Evolutionary conservation across 1,140 invertebrate species (phyloP), one percentile per base, ranked within the genome.

Genomic region (Rhyzopertha dominica): DNA sequence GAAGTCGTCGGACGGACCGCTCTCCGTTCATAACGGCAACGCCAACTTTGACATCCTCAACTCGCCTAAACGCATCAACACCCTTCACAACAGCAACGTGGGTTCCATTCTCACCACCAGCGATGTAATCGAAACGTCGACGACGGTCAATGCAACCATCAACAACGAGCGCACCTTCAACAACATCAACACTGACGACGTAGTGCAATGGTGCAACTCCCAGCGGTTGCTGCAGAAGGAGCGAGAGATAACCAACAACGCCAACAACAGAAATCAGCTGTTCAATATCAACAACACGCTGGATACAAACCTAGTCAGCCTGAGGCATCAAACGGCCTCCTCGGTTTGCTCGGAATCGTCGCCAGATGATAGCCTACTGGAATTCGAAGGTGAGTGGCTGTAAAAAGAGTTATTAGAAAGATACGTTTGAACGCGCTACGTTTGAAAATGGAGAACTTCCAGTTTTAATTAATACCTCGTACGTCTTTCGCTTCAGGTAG

Each of bases 281-380:
- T 37, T 52, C 43, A 65, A 63, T 47, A 61, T 63, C 56, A 64
- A 66, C 62, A 62, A 60, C 64, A 65, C 54, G 40, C 65, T 67
- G 63, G 62, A 59, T 57, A 54, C 56, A 42, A 53, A 56, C 16
- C 28, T 64, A 43, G 52, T 47, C 16, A 46, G 49, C 30, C 49
- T 44, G 54, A 49, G 49, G 56, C 49, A 39, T 47, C 42, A 22
- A 18, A 58, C 52, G 49, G 52, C 58, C 34, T 54, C 54, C 1
- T 60, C 56, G 28, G 45, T 65, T 25, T 59, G 52, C 43, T 58
- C 59, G 34, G 61, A 59, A 48, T 62, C 59, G 5, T 64, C 63
- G 16, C 59, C 62, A 59, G 66, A 68, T 65, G 64, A 68, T 61
- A 61, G 56, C 50, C 51, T 60, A 4, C 47, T 64, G 5, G 64